These are phyloP conservation scores for Leptinotarsa juncta DNA, from an alignment of 2,888 invertebrate genomes.

Conservation along the genomic window DNA sequence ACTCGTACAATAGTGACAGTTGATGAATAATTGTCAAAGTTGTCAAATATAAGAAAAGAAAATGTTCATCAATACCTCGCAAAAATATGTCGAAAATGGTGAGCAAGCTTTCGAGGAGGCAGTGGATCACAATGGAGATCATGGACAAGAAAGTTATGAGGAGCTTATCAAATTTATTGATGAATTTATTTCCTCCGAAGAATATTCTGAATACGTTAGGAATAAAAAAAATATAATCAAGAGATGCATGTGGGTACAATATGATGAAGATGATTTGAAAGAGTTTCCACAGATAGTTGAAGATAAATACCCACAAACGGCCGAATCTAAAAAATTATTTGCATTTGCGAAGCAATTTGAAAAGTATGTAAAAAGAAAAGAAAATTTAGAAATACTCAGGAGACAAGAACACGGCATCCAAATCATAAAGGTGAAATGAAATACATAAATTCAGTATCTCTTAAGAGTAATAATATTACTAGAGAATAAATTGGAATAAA, in stretches of 20 bases:
- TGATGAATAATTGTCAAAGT: not conserved
- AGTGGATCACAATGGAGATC: conserved; percentile 20
- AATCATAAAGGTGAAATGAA: conserved; percentile 43
- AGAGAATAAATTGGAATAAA: too few species aligned
- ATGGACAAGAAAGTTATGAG: conserved; percentile 33
- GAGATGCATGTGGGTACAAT: conserved; percentile 37
- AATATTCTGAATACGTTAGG: conserved; percentile 47
- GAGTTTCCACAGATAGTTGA: conserved; percentile 20
- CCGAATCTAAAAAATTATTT: conserved; percentile 43
- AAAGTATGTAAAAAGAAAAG: conserved; percentile 40
- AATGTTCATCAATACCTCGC: conserved; percentile 5
- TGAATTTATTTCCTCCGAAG: conserved; percentile 48
- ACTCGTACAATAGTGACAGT: not conserved
- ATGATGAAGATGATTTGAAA: conserved; percentile 38
- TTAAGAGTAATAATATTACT: too few species aligned
- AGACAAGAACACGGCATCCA: conserved; percentile 46
- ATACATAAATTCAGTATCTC: too few species aligned
- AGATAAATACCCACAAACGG: conserved; percentile 44
- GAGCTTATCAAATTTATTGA: conserved; percentile 47
- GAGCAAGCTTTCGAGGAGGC: conserved; percentile 13
- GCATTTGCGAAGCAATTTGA: conserved; percentile 47
- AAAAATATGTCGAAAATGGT: not conserved
- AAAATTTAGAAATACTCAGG: conserved; percentile 30
- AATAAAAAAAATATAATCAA: conserved; percentile 44
- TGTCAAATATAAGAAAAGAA: not conserved